Base-by-base conservation (phyloP, 2,888 invertebrate species). In the Baronia brevicornis region DNA sequence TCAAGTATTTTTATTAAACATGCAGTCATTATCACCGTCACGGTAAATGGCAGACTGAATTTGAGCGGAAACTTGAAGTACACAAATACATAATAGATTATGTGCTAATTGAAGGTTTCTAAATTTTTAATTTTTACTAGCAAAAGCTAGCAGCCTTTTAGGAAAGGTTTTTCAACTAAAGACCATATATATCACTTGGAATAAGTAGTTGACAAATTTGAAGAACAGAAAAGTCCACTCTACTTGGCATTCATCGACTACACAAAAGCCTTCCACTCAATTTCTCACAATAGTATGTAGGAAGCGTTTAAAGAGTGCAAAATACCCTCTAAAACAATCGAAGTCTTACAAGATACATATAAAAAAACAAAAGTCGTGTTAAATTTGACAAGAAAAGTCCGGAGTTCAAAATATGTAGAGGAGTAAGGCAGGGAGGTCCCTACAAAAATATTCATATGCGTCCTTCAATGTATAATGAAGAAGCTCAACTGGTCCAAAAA, bases 151-250 rank as follows among this genome's bases (percentile, higher is more conserved):
- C n/a, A n/a, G n/a, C n/a, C n/a, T 3, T 28, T 28, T 13, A 14
- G n/a, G 8, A 18, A 18, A 3, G 10, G 6, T 14, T 15, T 3
- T 5, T 17, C 27, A 6, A 18, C 8, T 5, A 10, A 18, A 18
- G 27, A 27, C 18, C 18, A 18, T 9, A 27, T 27, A 4, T 10
- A 27, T 11, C 17, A 10, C 3, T 3, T 27, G 4, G 9, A 18
- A 27, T n/a, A 4, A 7, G 17, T 14, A 9, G 17, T 26, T 7
- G n/a, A n/a, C n/a, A n/a, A n/a, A n/a, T n/a, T n/a, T n/a, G n/a
- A n/a, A n/a, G n/a, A n/a, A n/a, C n/a, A n/a, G 8, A 26, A 15
- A 26, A 26, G 8, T 26, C 14, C 10, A 22, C 22, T 22, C 9
- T 22, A 22, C 9, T 4, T 22, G 10, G 8, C 4, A 3, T 22